phyloP scores from a whole-genome alignment of 2,888 invertebrate species.

The Frankliniella fusca region DNA sequence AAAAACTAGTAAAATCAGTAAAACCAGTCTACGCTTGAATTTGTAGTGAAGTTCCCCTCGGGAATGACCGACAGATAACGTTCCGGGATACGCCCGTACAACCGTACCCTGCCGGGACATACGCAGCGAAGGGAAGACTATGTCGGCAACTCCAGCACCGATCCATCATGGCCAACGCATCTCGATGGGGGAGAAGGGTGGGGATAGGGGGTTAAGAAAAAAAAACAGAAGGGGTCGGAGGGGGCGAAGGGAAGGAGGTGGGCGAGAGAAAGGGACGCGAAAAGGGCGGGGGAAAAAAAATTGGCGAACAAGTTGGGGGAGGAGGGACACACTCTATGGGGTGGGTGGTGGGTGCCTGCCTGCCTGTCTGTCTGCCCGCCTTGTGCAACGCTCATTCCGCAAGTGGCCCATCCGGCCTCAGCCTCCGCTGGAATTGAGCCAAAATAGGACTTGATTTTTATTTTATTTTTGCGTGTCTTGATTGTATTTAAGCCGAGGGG shows the following conservation, averaged over 20 bases:
- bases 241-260: conserved; percentile 6
- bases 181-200: background rate
- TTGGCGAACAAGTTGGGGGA: conserved; percentile 25
- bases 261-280: conserved; percentile 3
- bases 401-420: background rate
- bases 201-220: background rate
- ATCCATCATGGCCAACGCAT: conserved; percentile 20
- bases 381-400: background rate
- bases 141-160: conserved; percentile 20
- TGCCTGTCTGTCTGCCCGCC: no score
- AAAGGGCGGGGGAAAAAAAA: background rate
- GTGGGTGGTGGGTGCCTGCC: no score
- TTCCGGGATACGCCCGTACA: background rate
- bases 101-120: background rate
- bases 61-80: background rate
- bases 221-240: background rate
- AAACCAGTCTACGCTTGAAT: no score
- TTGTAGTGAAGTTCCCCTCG: no score
- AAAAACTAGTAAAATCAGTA: no score
- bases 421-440: no score
- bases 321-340: background rate
- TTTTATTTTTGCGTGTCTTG: no score
- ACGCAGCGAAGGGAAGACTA: background rate
- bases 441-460: no score
- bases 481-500: no score